A percentile compares a stretch with the other conserved stretches of the same genome.
Conservation (phyloP, 2,888 invertebrate species). For the Drosophila acutilabella region DNA sequence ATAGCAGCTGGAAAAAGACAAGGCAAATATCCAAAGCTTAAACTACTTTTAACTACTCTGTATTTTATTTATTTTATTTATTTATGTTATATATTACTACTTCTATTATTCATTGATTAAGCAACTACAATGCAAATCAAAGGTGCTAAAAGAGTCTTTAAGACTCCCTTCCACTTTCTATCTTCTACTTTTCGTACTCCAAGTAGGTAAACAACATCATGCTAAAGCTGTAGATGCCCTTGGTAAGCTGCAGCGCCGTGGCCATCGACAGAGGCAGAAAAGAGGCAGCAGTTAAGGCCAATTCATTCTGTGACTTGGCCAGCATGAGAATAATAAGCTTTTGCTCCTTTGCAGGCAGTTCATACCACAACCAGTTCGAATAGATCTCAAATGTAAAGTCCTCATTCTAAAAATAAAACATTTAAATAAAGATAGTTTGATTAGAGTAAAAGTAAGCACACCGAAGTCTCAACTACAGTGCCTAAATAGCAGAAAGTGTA, state of each 20-base stretch:
- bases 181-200: constrained; percentile 16
- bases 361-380: constrained; percentile 67
- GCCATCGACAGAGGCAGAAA: constrained; percentile 63
- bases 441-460: constrained; percentile 15
- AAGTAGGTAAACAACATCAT: constrained; percentile 66
- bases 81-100: too few relatives aligned
- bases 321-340: constrained; percentile 66
- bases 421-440: rapidly evolving
- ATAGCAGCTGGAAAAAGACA: too few relatives aligned
- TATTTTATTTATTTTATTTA: too few relatives aligned
- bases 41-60: too few relatives aligned
- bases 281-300: constrained; percentile 48
- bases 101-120: neutral
- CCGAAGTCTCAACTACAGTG: constrained; percentile 69
- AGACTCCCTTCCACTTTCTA: too few relatives aligned
- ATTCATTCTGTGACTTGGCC: constrained; percentile 58
- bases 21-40: too few relatives aligned
- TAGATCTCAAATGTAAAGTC: constrained; percentile 55
- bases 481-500: constrained; percentile 75
- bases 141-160: too few relatives aligned
- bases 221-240: constrained; percentile 65
- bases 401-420: constrained; percentile 42
- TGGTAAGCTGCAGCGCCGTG: constrained; percentile 65
- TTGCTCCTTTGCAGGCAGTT: constrained; percentile 55
- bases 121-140: neutral